Conservation (phyloP, 2,888 invertebrate genomes). For the Drosophila mimica region DNA sequence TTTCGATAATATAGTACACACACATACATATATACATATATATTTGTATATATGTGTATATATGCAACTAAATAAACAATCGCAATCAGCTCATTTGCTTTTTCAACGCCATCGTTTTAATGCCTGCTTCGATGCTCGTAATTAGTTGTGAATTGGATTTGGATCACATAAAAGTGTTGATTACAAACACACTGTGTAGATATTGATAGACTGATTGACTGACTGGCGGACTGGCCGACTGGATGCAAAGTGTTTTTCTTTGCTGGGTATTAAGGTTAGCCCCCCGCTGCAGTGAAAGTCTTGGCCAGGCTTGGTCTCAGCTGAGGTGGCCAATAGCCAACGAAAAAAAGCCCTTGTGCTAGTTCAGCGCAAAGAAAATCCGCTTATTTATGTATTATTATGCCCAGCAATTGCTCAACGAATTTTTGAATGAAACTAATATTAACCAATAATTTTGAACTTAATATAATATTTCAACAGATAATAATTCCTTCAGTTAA, state of each 20-base stretch:
- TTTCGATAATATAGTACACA: background rate
- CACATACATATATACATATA: background rate
- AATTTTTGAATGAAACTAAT: background rate
- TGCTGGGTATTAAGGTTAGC: constrained; percentile 63
- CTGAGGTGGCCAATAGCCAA: constrained; percentile 20
- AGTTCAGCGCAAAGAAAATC: constrained; percentile 20
- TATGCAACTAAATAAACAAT: constrained; percentile 56
- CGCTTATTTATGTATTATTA: constrained; percentile 14
- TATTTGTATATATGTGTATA: background rate
- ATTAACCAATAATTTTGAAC: background rate
- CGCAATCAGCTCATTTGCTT: constrained; percentile 53
- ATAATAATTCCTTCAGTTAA: background rate
- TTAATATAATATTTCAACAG: background rate
- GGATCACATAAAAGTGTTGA: constrained; percentile 79
- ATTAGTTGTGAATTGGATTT: constrained; percentile 78
- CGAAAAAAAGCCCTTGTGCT: constrained; percentile 4
- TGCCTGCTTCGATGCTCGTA: constrained; percentile 61
- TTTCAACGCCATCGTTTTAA: constrained; percentile 60
- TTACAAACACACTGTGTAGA: constrained; percentile 47
- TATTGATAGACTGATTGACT: constrained; percentile 15
- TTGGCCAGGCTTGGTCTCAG: constrained; percentile 3
- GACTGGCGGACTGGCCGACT: constrained; percentile 22
- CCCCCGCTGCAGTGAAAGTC: constrained; percentile 60
- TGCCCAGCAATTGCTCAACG: constrained; percentile 8
- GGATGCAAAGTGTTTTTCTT: constrained; percentile 66